Evolutionary conservation across 2,113 vertebrate species (phyloP).

Genomic region (Plecotus auritus): DNA sequence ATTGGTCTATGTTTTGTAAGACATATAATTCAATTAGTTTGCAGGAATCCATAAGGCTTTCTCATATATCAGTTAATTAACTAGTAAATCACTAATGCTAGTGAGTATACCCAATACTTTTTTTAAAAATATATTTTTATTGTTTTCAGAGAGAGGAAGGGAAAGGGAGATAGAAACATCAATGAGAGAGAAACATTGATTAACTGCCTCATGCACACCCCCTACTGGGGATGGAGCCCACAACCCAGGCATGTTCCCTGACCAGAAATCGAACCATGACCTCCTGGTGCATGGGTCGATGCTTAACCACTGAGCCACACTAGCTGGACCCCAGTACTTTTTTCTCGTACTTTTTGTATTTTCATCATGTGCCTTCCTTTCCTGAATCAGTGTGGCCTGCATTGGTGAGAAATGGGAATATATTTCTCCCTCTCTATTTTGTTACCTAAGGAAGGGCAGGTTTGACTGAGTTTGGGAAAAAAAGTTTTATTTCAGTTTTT

Average conservation of each 20-base stretch:
- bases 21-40: constrained; percentile 25
- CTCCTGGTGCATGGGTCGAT: too few species aligned
- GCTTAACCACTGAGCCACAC: too few species aligned
- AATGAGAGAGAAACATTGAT: too few species aligned
- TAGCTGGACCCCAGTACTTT: not conserved
- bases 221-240: too few species aligned
- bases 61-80: not conserved
- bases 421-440: not conserved
- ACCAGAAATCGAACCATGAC: too few species aligned
- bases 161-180: too few species aligned
- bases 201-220: too few species aligned
- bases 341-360: not conserved
- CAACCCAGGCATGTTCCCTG: too few species aligned
- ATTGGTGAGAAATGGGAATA: not conserved
- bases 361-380: not conserved
- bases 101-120: not conserved
- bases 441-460: not conserved
- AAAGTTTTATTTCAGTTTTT: not conserved
- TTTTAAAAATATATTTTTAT: not conserved
- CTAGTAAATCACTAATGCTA: not conserved
- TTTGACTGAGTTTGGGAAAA: not conserved
- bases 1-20: not conserved
- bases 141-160: too few species aligned
- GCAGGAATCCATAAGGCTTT: constrained; percentile 4
- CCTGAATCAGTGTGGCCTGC: not conserved